Evolutionary conservation across 2,113 vertebrate species (phyloP).

Genomic region (Ctenodactylus gundi): DNA sequence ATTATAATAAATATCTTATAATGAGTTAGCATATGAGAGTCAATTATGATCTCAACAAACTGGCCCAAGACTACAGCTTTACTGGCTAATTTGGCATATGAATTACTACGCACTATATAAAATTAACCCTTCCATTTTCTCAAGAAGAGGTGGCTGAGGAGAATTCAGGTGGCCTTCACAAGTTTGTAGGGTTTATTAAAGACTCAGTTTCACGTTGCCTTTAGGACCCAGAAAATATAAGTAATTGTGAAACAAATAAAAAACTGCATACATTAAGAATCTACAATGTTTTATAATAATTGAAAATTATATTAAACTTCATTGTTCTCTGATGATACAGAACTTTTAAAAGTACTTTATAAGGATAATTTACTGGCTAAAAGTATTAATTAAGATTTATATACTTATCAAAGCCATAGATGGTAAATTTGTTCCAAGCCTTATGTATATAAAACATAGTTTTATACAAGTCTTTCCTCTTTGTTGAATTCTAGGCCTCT

Average conservation of each 20-base stretch:
- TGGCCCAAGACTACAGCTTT: conserved; percentile 70
- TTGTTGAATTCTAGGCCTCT: neutral
- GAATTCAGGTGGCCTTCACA: conserved; percentile 59
- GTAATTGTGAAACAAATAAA: neutral
- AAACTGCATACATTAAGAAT: neutral
- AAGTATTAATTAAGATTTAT: neutral
- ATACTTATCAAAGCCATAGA: neutral
- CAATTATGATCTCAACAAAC: conserved; percentile 74
- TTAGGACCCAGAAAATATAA: neutral
- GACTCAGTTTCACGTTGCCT: neutral
- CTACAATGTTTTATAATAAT: neutral
- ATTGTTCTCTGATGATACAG: neutral
- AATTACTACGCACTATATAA: too few relatives aligned
- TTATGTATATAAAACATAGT: neutral
- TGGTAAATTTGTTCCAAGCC: neutral
- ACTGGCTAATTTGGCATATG: conserved; percentile 63
- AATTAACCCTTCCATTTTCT: conserved; percentile 21
- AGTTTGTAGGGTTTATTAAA: neutral
- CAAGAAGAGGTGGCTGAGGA: conserved; percentile 63
- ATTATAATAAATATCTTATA: conserved; percentile 73
- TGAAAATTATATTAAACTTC: neutral
- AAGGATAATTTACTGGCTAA: neutral
- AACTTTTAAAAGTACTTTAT: neutral
- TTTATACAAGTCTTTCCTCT: neutral
- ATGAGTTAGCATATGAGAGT: conserved; percentile 72